phyloP scores from a whole-genome alignment of 2,113 vertebrate species.

The Capreolus pygargus region DNA sequence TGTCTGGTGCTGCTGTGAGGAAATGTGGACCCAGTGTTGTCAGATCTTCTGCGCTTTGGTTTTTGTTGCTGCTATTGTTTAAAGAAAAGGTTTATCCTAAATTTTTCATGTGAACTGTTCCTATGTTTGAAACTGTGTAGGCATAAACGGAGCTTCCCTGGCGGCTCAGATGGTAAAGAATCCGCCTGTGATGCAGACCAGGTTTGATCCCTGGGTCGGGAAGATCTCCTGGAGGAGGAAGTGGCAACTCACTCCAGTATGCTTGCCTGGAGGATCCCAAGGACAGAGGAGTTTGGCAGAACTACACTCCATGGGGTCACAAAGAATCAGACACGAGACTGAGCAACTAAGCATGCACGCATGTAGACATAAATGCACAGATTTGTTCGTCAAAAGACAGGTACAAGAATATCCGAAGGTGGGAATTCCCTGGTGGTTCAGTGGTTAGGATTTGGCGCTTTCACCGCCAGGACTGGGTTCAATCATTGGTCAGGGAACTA shows the following conservation, averaged over 20 bases:
- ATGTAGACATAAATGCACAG: not conserved
- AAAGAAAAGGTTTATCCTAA: not conserved
- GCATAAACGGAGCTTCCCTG: not conserved
- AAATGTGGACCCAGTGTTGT: not conserved
- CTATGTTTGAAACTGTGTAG: not conserved
- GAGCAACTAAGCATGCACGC: not conserved
- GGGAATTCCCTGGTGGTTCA: not conserved
- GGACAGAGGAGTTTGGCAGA: not conserved
- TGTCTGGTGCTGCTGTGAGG: not conserved
- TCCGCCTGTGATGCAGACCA: accelerated
- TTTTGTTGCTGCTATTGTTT: not conserved
- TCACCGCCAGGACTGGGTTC: not conserved
- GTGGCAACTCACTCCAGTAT: not conserved
- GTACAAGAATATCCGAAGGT: not conserved
- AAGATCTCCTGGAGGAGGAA: not conserved
- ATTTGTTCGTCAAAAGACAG: not conserved
- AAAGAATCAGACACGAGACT: not conserved
- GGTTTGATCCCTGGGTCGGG: not conserved
- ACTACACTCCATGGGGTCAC: not conserved
- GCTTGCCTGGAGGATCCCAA: not conserved
- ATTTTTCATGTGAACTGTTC: not conserved
- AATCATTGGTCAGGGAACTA: not conserved
- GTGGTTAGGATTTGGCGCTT: not conserved
- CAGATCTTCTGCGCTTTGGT: not conserved
- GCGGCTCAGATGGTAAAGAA: not conserved